A percentile compares a stretch with the other conserved stretches of the same genome.
Evolutionary conservation across 92 coral and sea anemone genomes (phyloP).

Genomic region (Palythoa caribaeorum): DNA sequence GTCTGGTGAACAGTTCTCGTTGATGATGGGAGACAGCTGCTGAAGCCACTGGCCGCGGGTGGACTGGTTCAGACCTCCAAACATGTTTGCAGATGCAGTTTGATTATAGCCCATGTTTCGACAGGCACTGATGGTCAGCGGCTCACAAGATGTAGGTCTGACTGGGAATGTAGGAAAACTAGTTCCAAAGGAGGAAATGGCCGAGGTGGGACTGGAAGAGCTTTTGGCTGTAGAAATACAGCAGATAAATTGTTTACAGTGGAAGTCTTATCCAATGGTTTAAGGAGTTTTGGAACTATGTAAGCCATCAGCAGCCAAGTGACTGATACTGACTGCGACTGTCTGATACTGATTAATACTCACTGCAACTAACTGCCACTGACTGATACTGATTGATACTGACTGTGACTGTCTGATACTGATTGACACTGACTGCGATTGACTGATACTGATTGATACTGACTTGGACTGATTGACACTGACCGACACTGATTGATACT

Average conservation of each 20-base stretch:
- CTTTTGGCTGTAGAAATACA: not conserved
- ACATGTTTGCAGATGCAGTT: constrained; percentile 6
- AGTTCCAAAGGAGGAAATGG: not conserved
- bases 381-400: too few species aligned
- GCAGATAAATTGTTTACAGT: not conserved
- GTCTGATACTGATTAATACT: too few species aligned
- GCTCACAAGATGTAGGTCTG: constrained; percentile 13
- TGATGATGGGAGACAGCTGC: constrained; percentile 1
- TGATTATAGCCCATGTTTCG: constrained; percentile 29
- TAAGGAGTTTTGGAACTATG: too few species aligned
- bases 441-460: too few species aligned
- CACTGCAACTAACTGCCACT: too few species aligned
- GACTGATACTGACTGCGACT: too few species aligned
- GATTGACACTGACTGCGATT: too few species aligned
- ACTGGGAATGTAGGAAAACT: not conserved
- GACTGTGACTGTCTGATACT: too few species aligned
- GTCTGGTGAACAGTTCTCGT: constrained; percentile 17
- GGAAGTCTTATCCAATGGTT: too few species aligned
- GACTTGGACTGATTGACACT: too few species aligned
- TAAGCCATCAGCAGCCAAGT: too few species aligned
- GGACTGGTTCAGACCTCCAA: constrained; percentile 11
- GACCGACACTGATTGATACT: too few species aligned
- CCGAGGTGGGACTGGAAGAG: not conserved
- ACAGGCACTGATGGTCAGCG: constrained; percentile 40
- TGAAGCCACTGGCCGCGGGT: not conserved